phyloP scores from a whole-genome alignment of 2,888 invertebrate genomes.

The Metalampra italica region DNA sequence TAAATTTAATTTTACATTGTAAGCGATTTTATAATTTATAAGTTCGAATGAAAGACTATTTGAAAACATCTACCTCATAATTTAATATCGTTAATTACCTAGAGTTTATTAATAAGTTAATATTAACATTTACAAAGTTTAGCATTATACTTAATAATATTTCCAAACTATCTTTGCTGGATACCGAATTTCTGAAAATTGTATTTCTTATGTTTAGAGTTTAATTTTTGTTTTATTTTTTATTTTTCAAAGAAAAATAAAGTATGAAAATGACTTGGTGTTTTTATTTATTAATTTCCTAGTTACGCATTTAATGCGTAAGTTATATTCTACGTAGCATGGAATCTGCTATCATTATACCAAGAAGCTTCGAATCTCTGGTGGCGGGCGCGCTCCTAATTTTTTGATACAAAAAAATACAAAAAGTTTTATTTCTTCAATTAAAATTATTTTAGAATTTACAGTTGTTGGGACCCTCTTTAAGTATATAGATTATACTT shows the following conservation, averaged over 20 bases:
- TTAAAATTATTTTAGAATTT: no score
- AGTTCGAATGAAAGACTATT: slow-evolving; percentile 69
- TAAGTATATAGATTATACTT: no score
- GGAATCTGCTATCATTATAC: no score
- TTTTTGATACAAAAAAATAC: no score
- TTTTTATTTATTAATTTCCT: slow-evolving; percentile 24
- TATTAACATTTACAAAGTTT: slow-evolving; percentile 66
- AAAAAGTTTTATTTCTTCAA: no score
- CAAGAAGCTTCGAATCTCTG: no score
- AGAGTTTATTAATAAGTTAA: slow-evolving; percentile 70
- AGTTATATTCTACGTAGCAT: no score
- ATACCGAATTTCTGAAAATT: slow-evolving; percentile 57
- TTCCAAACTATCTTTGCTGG: slow-evolving; percentile 52
- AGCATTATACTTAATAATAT: slow-evolving; percentile 46
- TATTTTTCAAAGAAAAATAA: slow-evolving; percentile 73
- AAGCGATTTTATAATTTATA: slow-evolving; percentile 52
- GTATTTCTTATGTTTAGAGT: slow-evolving; percentile 67
- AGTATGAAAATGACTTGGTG: slow-evolving; percentile 39
- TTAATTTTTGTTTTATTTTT: slow-evolving; percentile 69
- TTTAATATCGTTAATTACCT: slow-evolving; percentile 65
- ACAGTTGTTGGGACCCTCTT: no score
- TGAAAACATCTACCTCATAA: slow-evolving; percentile 77
- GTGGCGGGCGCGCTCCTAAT: no score
- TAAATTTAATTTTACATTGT: slow-evolving; percentile 39
- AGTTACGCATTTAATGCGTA: no score